Conservation (phyloP, 2,113 vertebrate species). For the Podocnemis expansa region DNA sequence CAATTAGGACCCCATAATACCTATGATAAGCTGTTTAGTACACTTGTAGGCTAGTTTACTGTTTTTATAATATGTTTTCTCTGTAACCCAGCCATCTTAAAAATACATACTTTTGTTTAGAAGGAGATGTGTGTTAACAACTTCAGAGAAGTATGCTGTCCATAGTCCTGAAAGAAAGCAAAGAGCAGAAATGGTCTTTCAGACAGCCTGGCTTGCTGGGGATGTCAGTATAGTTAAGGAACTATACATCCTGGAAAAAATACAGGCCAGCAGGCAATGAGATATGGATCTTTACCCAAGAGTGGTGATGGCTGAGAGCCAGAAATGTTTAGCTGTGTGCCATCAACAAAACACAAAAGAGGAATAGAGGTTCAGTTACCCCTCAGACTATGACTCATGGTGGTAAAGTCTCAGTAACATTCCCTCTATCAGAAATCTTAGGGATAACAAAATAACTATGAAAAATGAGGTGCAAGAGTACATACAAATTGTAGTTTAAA, state of each 20-base stretch:
- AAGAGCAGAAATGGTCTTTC: neutral
- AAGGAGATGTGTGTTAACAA: neutral
- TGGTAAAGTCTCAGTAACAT: neutral
- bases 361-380: neutral
- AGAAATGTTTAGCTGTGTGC: neutral
- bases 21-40: neutral
- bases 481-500: slow-evolving; percentile 52
- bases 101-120: neutral
- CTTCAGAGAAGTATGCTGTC: neutral
- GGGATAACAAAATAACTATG: neutral
- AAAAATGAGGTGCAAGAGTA: slow-evolving; percentile 52
- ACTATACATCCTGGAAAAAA: neutral
- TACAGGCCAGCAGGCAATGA: neutral
- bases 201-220: neutral
- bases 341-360: neutral
- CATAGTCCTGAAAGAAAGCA: neutral
- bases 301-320: neutral
- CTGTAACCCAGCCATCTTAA: neutral
- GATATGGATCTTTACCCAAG: neutral
- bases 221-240: neutral
- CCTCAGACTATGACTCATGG: neutral
- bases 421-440: slow-evolving; percentile 24
- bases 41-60: neutral
- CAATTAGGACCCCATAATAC: neutral
- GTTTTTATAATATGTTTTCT: neutral